phyloP scores from a whole-genome alignment of 2,113 vertebrate genomes.

The Brevimyrus niger region DNA sequence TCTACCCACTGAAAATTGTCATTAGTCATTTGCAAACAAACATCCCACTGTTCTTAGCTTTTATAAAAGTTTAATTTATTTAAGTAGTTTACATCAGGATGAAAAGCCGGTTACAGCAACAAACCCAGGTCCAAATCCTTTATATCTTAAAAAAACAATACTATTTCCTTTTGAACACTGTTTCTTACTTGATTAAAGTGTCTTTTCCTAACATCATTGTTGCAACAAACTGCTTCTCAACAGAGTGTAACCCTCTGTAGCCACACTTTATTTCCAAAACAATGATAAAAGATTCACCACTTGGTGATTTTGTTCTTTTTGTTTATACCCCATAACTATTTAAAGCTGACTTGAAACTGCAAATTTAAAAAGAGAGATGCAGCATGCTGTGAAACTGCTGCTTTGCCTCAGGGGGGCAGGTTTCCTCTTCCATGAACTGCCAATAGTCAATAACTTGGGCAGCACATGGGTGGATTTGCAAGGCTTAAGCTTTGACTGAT shows the following conservation, averaged over 20 bases:
- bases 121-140: not conserved
- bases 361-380: not conserved
- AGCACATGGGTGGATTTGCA: not conserved
- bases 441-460: not conserved
- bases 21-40: not conserved
- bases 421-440: not conserved
- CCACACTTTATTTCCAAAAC: not conserved
- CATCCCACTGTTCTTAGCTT: not conserved
- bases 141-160: not conserved
- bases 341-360: not conserved
- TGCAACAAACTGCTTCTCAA: not conserved
- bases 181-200: not conserved
- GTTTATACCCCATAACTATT: not conserved
- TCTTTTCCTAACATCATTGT: not conserved
- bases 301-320: not conserved
- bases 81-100: not conserved
- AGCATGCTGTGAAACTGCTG: too few relatives aligned
- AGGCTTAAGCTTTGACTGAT: not conserved
- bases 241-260: not conserved
- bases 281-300: not conserved
- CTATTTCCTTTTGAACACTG: not conserved
- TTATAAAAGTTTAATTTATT: not conserved
- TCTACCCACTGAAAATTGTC: not conserved
- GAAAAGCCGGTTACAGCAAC: not conserved
- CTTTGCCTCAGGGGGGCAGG: not conserved